These are phyloP conservation scores for Alcedo quadribrachys DNA, from an alignment of 2,797 vertebrate genomes.

Conservation along the genomic window DNA sequence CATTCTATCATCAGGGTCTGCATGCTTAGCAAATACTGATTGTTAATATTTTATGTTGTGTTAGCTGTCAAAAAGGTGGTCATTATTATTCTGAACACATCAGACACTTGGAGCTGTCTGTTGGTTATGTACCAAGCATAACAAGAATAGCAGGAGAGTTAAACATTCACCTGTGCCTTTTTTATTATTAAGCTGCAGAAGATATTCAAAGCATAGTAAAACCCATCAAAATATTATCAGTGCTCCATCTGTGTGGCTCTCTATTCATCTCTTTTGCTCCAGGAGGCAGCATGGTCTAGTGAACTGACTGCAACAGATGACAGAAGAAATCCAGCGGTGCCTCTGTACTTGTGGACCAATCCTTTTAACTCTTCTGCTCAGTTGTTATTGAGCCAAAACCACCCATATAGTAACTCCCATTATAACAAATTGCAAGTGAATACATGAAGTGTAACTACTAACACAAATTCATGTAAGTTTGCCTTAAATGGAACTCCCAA, in stretches of 20 bases:
- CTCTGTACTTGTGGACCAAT: background rate
- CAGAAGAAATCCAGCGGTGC: background rate
- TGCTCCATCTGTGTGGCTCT: background rate
- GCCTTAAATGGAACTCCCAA: background rate
- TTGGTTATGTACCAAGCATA: background rate
- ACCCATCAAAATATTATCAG: background rate
- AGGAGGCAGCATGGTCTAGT: constrained; percentile 64
- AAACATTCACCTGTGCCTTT: background rate
- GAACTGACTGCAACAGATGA: constrained; percentile 28
- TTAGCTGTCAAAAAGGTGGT: constrained; percentile 26
- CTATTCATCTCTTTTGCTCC: constrained; percentile 53
- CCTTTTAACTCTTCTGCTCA: background rate
- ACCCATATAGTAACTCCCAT: background rate
- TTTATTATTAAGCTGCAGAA: background rate
- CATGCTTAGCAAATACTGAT: background rate
- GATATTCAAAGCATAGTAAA: background rate
- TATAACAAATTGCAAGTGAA: background rate
- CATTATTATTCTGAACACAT: constrained; percentile 3
- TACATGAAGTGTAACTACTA: background rate
- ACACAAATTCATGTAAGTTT: background rate
- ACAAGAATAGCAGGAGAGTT: background rate
- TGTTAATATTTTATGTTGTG: constrained; percentile 41
- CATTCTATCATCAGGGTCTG: background rate
- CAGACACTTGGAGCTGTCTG: background rate
- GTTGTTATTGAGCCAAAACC: background rate